Conservation (phyloP, 2,113 vertebrate genomes). For the Oreochromis spilurus region DNA sequence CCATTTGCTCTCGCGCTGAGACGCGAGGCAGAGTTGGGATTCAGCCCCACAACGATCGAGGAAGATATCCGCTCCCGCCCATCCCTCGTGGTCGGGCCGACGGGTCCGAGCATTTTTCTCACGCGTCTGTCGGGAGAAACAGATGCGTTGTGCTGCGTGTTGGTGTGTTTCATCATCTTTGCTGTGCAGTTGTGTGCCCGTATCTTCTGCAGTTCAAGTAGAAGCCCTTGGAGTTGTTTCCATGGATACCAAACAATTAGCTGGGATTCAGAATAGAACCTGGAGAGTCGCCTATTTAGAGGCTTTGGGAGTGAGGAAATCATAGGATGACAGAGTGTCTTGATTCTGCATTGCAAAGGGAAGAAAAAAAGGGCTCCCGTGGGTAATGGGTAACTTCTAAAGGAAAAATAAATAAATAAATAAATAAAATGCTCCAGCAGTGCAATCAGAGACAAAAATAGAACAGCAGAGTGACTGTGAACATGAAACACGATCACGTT, state of each 20-base stretch:
- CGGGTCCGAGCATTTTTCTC: background rate
- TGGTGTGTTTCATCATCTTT: constrained; percentile 21
- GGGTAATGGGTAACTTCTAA: constrained; percentile 24
- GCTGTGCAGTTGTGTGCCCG: constrained; percentile 31
- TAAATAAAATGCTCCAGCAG: background rate
- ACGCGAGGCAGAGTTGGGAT: background rate
- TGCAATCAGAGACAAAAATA: constrained; percentile 35
- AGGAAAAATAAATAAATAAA: background rate
- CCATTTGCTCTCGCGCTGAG: background rate
- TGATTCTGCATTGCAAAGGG: constrained; percentile 29
- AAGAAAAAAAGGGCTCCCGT: background rate
- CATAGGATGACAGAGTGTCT: constrained; percentile 50
- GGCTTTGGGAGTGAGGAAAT: constrained; percentile 56
- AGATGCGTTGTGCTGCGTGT: background rate
- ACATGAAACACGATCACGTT: background rate
- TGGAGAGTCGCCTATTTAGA: constrained; percentile 67
- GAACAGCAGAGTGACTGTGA: background rate
- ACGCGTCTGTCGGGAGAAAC: background rate
- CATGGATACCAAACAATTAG: constrained; percentile 80
- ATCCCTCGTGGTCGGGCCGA: background rate
- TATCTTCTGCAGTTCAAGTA: constrained; percentile 62
- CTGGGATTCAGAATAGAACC: constrained; percentile 70
- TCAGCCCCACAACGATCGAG: background rate
- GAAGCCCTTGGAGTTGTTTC: constrained; percentile 70
- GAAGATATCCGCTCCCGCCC: background rate